A percentile compares a stretch with the other conserved stretches of the same genome.
phyloP scores from a whole-genome alignment of 2,888 invertebrate genomes.

The Drosophila merina region DNA sequence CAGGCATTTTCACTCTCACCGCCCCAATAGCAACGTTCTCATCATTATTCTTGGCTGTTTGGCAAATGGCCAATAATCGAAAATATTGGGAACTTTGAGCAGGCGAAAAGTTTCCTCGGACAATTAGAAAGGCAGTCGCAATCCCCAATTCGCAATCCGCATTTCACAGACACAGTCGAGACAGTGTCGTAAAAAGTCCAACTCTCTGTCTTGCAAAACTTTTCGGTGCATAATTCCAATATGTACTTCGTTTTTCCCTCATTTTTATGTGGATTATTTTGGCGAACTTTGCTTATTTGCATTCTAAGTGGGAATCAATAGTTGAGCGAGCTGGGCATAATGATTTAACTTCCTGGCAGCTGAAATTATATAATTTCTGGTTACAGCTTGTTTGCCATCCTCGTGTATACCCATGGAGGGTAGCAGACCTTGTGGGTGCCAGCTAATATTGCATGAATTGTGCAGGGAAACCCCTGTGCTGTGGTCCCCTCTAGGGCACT shows the following conservation, averaged over 20 bases:
- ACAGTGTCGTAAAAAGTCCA: slow-evolving; percentile 50
- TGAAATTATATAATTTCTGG: slow-evolving; percentile 50
- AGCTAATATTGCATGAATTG: slow-evolving; percentile 71
- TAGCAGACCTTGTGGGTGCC: slow-evolving; percentile 30
- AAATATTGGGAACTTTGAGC: slow-evolving; percentile 82
- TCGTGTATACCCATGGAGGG: not conserved
- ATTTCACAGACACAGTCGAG: slow-evolving; percentile 30
- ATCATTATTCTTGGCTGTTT: slow-evolving; percentile 28
- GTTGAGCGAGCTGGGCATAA: not conserved
- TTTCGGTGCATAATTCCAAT: slow-evolving; percentile 56
- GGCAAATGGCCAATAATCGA: slow-evolving; percentile 83
- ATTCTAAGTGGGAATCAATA: slow-evolving; percentile 61
- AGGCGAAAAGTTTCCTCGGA: slow-evolving; percentile 61
- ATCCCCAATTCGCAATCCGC: not conserved
- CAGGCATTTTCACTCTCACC: slow-evolving; percentile 30
- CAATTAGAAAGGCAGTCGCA: slow-evolving; percentile 67
- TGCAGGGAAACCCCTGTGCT: slow-evolving; percentile 17
- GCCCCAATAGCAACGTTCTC: not conserved
- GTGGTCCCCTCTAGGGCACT: not conserved
- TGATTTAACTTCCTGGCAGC: not conserved
- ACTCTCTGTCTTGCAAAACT: slow-evolving; percentile 54
- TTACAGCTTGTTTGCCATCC: slow-evolving; percentile 44
- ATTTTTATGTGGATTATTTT: slow-evolving; percentile 41
- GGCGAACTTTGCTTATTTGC: slow-evolving; percentile 51
- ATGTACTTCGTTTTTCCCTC: not conserved